Evolutionary conservation across 2,888 invertebrate genomes (phyloP), one percentile per base, ranked within the genome.

Genomic region (Teleogryllus oceanicus): DNA sequence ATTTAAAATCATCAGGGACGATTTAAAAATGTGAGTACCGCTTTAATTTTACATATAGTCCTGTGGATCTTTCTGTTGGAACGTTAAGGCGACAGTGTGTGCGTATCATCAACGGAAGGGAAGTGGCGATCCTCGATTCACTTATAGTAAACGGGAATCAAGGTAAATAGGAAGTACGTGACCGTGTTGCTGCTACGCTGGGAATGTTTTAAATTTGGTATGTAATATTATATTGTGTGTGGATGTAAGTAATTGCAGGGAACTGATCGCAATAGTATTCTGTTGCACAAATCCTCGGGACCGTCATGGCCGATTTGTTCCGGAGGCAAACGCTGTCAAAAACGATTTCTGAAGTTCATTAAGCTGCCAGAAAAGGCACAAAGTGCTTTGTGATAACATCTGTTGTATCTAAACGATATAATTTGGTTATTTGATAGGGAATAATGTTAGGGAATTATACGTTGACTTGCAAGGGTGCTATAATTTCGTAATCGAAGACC

Each of bases 1-100:
- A 76, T 62, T 78, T 76, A 80, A 75, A 79, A 78, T 78, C 80
- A 81, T 78, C 81, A 78, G 79, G 80, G 81, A 80, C 82, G 78
- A 81, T 82, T 80, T 82, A 79, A 80, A 37, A 81, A 81, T 82
- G 83, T 83, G 77, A 83, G 80, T 82, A 82, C 78, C 74, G 20
- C 37, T 20, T 49, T 24, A 75, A 78, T 75, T 78, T 49, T 49
- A 75, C 13, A 18, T 77, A 11, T 49, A 12, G 76, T 50, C 62
- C 21, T 50, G 49, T 51, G 51, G 50, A 79, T 50, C 18, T 49
- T 78, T 78, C 76, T 62, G 21, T 75, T 62, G 80, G 76, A 24
- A 21, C 21, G 20, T 20, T 37, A 18, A 37, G 76, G 24, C 76
- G 24, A 76, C 76, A 37, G 76, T 49, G 62, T 62, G 62, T 62